These are phyloP conservation scores for Grantiella picta DNA, from an alignment of 2,113 vertebrate species.

Conservation along the genomic window DNA sequence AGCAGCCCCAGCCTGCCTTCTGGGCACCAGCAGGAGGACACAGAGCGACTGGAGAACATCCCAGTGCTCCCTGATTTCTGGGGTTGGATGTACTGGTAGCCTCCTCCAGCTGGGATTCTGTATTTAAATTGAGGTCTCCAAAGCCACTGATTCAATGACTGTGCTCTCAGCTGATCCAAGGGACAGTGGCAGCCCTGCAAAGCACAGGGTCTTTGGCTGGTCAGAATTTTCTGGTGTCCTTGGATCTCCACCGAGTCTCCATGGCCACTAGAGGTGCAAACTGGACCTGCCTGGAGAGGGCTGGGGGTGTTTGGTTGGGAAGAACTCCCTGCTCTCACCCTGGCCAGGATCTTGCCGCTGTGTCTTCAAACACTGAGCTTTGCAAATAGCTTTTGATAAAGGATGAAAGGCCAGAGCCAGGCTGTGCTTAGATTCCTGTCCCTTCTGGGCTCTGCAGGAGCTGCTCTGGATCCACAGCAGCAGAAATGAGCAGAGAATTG, in stretches of 20 bases:
- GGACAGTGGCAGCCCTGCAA: not conserved
- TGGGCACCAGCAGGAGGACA: not conserved
- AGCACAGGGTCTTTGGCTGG: not conserved
- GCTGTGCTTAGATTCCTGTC: not conserved
- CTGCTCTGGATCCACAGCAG: not conserved
- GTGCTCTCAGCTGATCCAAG: not conserved
- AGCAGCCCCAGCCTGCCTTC: not conserved
- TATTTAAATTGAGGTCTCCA: not conserved
- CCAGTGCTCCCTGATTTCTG: not conserved
- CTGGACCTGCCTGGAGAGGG: not conserved
- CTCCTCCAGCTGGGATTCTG: not conserved
- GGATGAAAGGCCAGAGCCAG: not conserved
- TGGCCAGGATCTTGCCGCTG: not conserved
- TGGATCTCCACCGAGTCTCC: not conserved
- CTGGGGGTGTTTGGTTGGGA: fast-evolving
- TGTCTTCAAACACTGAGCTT: not conserved
- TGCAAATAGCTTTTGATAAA: not conserved
- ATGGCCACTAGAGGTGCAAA: not conserved
- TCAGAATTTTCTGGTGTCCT: not conserved
- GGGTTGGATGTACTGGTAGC: not conserved
- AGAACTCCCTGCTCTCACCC: not conserved
- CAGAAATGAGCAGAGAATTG: not conserved
- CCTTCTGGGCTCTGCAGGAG: not conserved
- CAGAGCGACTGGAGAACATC: not conserved
- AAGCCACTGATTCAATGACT: not conserved